phyloP scores from a whole-genome alignment of 2,113 vertebrate species.

The Trogon melanurus region DNA sequence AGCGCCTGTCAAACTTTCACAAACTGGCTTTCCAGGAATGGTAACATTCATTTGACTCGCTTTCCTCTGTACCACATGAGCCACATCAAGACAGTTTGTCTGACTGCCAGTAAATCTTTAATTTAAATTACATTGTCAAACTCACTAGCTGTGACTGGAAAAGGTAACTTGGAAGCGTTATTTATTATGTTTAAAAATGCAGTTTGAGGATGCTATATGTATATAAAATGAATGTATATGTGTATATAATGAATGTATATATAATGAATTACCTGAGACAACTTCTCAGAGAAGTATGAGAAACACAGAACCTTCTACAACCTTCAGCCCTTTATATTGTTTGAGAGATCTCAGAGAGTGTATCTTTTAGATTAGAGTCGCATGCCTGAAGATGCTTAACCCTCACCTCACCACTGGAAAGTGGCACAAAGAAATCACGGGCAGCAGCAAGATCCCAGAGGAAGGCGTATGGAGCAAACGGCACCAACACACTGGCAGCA shows the following conservation, averaged over 20 bases:
- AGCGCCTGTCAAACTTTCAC: neutral
- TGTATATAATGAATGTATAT: too few relatives aligned
- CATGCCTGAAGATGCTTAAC: neutral
- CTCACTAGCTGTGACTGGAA: neutral
- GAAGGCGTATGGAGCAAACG: accelerated
- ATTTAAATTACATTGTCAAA: neutral
- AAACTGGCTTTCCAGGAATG: neutral
- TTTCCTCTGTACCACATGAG: neutral
- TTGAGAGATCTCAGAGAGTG: neutral
- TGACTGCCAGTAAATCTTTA: neutral
- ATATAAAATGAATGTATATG: too few relatives aligned
- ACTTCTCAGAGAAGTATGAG: neutral
- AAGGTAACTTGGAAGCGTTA: neutral
- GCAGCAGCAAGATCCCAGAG: accelerated
- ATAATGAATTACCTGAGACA: neutral
- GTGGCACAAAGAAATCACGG: neutral
- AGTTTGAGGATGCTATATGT: neutral
- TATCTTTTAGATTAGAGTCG: neutral
- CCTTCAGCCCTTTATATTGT: neutral
- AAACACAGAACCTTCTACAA: neutral
- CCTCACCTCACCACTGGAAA: neutral
- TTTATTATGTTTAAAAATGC: neutral
- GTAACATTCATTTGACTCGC: neutral
- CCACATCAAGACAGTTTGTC: neutral
- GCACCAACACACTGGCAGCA: neutral